Conservation (phyloP, 1,140 invertebrate genomes). For the Leptonema lineaticorne region DNA sequence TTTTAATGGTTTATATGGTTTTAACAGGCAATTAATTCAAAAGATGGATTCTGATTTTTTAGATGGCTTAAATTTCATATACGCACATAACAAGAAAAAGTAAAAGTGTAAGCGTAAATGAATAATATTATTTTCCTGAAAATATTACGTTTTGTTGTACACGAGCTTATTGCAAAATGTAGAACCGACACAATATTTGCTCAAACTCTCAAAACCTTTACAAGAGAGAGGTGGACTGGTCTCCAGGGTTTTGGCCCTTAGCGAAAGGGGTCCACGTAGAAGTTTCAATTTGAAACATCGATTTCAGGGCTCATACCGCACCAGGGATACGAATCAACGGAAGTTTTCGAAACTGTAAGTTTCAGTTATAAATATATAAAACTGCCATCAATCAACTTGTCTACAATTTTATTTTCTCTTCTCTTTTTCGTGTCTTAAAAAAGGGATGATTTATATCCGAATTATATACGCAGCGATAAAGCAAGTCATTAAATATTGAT, state of each 20-base stretch:
- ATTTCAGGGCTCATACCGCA: neutral
- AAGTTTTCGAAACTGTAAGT: too few species aligned
- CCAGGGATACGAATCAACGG: neutral
- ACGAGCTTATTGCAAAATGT: neutral
- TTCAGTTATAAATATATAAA: slow-evolving; percentile 8
- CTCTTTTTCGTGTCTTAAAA: neutral
- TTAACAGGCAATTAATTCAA: too few species aligned
- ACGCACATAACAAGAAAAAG: too few species aligned
- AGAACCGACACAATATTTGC: neutral
- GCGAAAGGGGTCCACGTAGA: neutral
- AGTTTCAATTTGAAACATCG: neutral
- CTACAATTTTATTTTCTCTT: neutral
- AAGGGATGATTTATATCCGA: neutral
- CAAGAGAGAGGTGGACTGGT: neutral
- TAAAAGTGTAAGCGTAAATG: too few species aligned
- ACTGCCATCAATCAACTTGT: slow-evolving; percentile 5
- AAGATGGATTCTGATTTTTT: too few species aligned
- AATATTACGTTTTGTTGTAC: too few species aligned
- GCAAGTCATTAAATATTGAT: too few species aligned
- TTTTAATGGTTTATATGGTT: too few species aligned
- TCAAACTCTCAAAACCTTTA: too few species aligned
- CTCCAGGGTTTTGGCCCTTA: neutral
- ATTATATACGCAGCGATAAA: neutral
- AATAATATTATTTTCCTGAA: too few species aligned
- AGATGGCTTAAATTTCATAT: too few species aligned